Base-by-base conservation (phyloP, 2,888 invertebrate species). In the Ennomos erosarius region DNA sequence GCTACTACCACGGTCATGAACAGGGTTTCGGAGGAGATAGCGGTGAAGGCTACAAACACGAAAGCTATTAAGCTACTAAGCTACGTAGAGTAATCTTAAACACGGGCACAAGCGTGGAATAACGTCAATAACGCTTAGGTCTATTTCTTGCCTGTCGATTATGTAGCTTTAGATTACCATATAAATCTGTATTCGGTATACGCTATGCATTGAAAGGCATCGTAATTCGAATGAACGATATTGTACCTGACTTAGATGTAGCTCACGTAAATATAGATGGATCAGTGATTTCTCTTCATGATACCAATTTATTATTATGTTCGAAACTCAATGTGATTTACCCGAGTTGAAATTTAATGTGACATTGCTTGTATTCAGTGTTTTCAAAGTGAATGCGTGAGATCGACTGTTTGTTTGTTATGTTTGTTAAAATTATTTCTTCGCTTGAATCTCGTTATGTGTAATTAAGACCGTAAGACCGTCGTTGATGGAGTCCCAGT, bases 181-280 rank as follows among this genome's bases (percentile, higher is more conserved):
- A 71, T 59, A 68, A 73, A 62, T 55, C 43, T 43, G 38, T 75
- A 70, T 74, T 76, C 68, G 75, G 73, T 73, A 75, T 75, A 72
- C 69, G 69, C 74, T 71, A 65, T 77, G 73, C 71, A 69, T 67
- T 80, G 67, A 74, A 73, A 70, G 62, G 65, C 67, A 73, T 76
- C 65, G 65, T 71, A 58, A 73, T 69, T 64, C 68, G 68, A 70
- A 59, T 36, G 46, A 63, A 70, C 64, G 69, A 75, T 78, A 83
- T 26, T 73, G 91, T 91, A 91, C 90, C 91, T 90, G 91, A 91
- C 75, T 76, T 86, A 88, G 83, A 70, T 74, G 73, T 81, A 80
- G 76, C 78, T 75, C 63, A 69, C 72, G 72, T 68, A 71, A 74
- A 75, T 76, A 73, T 76, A 75, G 74, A 69, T 59, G 69, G 69